A percentile compares a stretch with the other conserved stretches of the same genome.
phyloP scores from a whole-genome alignment of 2,113 vertebrate species.

The Oryzias woworae region DNA sequence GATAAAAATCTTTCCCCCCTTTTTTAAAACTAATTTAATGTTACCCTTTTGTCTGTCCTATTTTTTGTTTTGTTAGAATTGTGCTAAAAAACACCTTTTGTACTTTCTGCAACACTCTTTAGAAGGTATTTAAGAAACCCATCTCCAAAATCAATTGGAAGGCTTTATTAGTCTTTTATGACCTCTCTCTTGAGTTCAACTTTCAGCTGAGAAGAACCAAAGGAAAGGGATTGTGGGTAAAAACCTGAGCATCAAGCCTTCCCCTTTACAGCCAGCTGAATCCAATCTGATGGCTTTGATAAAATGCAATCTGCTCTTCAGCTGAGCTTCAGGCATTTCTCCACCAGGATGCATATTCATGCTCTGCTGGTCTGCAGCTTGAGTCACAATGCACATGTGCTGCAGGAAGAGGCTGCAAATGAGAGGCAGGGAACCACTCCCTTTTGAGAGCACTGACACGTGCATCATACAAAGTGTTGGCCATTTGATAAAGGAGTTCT shows the following conservation, averaged over 20 bases:
- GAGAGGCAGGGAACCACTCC: constrained; percentile 7
- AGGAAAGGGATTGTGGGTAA: constrained; percentile 13
- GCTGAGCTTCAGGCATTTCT: constrained; percentile 28
- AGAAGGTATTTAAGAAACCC: neutral
- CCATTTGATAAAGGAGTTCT: neutral
- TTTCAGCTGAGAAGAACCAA: constrained; percentile 30
- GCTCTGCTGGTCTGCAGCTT: constrained; percentile 48
- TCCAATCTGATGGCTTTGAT: constrained; percentile 42
- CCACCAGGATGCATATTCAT: constrained; percentile 61
- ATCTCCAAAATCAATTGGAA: constrained; percentile 2
- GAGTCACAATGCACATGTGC: constrained; percentile 34
- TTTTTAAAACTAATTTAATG: constrained; percentile 28
- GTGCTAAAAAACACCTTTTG: neutral
- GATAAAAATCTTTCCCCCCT: neutral
- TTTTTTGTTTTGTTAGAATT: neutral
- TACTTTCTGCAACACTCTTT: too few species aligned
- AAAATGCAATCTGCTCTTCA: constrained; percentile 40
- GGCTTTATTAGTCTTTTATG: constrained; percentile 2
- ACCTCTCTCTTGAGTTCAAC: constrained; percentile 16
- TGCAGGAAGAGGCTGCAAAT: constrained; percentile 33
- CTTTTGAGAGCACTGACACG: constrained; percentile 5
- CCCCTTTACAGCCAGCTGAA: constrained; percentile 46
- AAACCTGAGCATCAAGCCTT: constrained; percentile 39
- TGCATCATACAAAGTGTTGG: constrained; percentile 3
- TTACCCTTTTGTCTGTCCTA: constrained; percentile 3